These are phyloP conservation scores for Cephus pygmeus DNA, from an alignment of 2,888 invertebrate genomes.

Conservation along the genomic window DNA sequence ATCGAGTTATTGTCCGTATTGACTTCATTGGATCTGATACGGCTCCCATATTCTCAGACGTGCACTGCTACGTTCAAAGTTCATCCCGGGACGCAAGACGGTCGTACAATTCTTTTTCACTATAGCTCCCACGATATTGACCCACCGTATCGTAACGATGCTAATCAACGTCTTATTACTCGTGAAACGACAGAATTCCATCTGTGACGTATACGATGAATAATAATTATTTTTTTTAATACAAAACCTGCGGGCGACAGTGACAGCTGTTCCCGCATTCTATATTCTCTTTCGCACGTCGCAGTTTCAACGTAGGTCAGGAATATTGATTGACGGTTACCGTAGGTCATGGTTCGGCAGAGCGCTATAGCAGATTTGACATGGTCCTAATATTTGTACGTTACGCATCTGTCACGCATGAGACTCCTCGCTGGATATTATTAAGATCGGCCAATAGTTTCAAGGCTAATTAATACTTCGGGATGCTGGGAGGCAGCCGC, in stretches of 20 bases:
- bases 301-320: not conserved
- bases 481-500: not conserved
- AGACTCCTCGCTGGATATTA: not conserved
- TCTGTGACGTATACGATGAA: not conserved
- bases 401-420: not conserved
- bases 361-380: not conserved
- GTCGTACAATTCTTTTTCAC: not conserved
- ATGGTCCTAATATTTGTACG: not conserved
- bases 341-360: not conserved
- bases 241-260: not conserved
- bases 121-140: too few species aligned
- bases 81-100: not conserved
- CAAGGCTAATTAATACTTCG: not conserved
- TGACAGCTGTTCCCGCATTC: not conserved
- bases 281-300: not conserved
- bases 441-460: not conserved
- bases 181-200: not conserved
- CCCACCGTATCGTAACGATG: not conserved
- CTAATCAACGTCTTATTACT: not conserved
- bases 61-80: not conserved
- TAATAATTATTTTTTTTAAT: not conserved
- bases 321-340: not conserved
- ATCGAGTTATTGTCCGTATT: slow-evolving; percentile 58
- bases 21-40: slow-evolving; percentile 57
- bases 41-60: slow-evolving; percentile 2